These are phyloP conservation scores for Mesocentrotus franciscanus DNA, from an alignment of 53 echinoderm and acorn worm genomes.

Conservation along the genomic window DNA sequence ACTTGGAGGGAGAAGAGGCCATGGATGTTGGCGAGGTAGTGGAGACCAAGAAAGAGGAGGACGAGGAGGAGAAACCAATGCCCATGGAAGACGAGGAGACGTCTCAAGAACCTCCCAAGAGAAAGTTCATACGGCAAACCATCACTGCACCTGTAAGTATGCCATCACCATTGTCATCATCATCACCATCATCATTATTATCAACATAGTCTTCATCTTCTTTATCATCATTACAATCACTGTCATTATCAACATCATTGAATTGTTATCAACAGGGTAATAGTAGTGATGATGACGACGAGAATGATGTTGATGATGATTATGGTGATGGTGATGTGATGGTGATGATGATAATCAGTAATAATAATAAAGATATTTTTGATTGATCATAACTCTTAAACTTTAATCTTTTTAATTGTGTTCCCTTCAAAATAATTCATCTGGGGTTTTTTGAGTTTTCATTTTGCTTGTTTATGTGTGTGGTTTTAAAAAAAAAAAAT, in stretches of 20 bases:
- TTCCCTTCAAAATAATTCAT: too few relatives aligned
- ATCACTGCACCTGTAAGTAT: conserved; percentile 53
- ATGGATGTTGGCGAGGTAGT: conserved; percentile 59
- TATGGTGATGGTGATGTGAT: too few relatives aligned
- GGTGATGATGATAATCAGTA: too few relatives aligned
- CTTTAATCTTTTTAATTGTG: too few relatives aligned
- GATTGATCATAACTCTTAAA: too few relatives aligned
- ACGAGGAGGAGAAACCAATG: conserved; percentile 19
- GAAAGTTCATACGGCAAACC: conserved; percentile 56
- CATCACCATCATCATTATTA: background rate
- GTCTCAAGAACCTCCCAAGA: conserved; percentile 30
- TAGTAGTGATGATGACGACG: too few relatives aligned
- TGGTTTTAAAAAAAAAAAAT: too few relatives aligned
- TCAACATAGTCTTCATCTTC: background rate
- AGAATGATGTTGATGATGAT: too few relatives aligned
- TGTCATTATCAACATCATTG: background rate
- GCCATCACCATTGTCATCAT: background rate
- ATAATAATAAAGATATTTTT: too few relatives aligned
- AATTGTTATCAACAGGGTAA: background rate
- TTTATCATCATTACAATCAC: too few relatives aligned
- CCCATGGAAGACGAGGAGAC: conserved; percentile 51
- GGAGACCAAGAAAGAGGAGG: conserved; percentile 9
- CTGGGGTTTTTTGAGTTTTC: too few relatives aligned
- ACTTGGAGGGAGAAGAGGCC: conserved; percentile 38
- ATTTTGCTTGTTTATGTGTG: too few relatives aligned